Evolutionary conservation across 2,888 invertebrate genomes (phyloP).

Genomic region (Scaptomyza polygonia): DNA sequence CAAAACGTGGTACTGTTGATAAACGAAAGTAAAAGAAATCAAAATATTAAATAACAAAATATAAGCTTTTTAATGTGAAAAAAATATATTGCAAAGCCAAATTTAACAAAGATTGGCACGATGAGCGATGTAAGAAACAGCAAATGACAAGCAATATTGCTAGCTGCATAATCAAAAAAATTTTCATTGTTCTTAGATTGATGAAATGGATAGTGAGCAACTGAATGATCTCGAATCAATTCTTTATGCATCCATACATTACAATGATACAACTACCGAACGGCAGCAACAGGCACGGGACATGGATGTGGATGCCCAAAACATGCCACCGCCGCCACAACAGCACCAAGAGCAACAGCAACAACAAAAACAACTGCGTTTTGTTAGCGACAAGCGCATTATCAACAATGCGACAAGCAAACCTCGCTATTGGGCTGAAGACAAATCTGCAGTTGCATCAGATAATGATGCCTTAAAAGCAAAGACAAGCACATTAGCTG

Average conservation of each 20-base stretch:
- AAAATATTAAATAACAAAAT: slow-evolving; percentile 25
- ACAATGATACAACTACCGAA: slow-evolving; percentile 60
- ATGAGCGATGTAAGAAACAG: slow-evolving; percentile 78
- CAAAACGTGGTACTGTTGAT: slow-evolving; percentile 62
- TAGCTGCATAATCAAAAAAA: neutral
- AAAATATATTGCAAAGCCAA: slow-evolving; percentile 19
- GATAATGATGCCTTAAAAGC: slow-evolving; percentile 2
- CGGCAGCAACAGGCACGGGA: neutral
- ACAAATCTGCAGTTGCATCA: slow-evolving; percentile 7
- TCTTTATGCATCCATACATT: slow-evolving; percentile 83
- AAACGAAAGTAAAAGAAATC: no score
- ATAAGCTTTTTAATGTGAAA: slow-evolving; percentile 38
- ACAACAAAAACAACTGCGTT: slow-evolving; percentile 32
- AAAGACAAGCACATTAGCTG: slow-evolving; percentile 7
- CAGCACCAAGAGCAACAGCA: slow-evolving; percentile 21
- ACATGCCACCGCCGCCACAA: slow-evolving; percentile 46
- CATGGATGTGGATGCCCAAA: slow-evolving; percentile 19
- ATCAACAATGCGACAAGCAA: slow-evolving; percentile 66
- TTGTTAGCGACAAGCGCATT: slow-evolving; percentile 66
- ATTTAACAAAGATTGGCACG: slow-evolving; percentile 38
- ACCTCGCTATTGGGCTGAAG: slow-evolving; percentile 59
- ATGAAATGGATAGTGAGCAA: slow-evolving; percentile 72
- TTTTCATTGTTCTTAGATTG: slow-evolving; percentile 46
- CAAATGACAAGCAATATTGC: neutral
- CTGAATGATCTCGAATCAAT: slow-evolving; percentile 82